Evolutionary conservation across 1,140 invertebrate genomes (phyloP).

Genomic region (Ceratina calcarata): DNA sequence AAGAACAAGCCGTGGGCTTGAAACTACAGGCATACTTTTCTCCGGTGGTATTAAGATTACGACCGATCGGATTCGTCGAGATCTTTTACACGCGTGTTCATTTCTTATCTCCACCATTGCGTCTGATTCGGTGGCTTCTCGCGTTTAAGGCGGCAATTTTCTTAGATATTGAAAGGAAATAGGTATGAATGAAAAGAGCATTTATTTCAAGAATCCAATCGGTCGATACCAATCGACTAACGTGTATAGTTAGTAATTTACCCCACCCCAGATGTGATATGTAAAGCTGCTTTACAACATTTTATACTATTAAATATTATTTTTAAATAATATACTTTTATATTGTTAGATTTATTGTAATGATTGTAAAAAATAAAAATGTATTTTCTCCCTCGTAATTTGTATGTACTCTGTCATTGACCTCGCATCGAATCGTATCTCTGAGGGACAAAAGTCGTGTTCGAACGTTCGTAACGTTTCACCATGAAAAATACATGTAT

Average conservation of each 20-base stretch:
- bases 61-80: constrained; percentile 34
- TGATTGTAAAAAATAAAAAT: constrained; percentile 69
- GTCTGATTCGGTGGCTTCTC: neutral
- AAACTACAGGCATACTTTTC: constrained; percentile 29
- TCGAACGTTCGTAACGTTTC: neutral
- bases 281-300: constrained; percentile 79
- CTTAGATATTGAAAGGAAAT: neutral
- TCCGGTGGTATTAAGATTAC: constrained; percentile 25
- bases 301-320: constrained; percentile 75
- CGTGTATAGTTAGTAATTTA: constrained; percentile 65
- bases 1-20: constrained; percentile 82
- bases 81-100: neutral
- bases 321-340: constrained; percentile 74
- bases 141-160: neutral
- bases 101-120: neutral
- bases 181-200: neutral
- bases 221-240: constrained; percentile 44
- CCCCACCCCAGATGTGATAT: constrained; percentile 79
- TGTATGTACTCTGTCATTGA: neutral
- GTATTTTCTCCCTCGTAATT: constrained; percentile 36
- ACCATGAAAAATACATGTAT: neutral
- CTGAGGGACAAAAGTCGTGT: neutral
- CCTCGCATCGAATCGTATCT: too few relatives aligned
- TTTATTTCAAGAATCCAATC: constrained; percentile 47
- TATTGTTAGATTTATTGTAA: constrained; percentile 71